phyloP scores from a whole-genome alignment of 2,888 invertebrate species.

The Bruchidius siliquastri region DNA sequence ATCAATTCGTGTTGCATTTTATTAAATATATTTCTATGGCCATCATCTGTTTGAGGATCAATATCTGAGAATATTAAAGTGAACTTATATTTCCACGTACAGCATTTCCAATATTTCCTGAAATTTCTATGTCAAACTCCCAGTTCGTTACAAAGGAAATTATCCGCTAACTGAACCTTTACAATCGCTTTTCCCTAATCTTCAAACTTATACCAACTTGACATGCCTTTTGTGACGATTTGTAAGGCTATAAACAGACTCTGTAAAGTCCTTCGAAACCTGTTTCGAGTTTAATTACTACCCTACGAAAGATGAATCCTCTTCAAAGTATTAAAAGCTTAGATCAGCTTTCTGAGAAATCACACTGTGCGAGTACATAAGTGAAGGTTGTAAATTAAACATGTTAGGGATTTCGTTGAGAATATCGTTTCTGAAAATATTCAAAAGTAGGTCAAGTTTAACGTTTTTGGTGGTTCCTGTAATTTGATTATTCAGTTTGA shows the following conservation, averaged over 20 bases:
- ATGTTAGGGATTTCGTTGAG: too few relatives aligned
- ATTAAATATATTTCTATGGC: too few relatives aligned
- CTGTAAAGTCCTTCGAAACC: conserved; percentile 20
- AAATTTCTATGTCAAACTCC: background rate
- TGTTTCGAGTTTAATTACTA: conserved; percentile 29
- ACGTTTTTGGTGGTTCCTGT: too few relatives aligned
- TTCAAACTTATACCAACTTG: background rate
- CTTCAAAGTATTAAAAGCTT: background rate
- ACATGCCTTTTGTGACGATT: conserved; percentile 21
- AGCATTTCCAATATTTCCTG: too few relatives aligned
- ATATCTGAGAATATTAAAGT: too few relatives aligned
- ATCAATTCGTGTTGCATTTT: too few relatives aligned
- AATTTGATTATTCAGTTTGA: too few relatives aligned
- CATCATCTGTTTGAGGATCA: too few relatives aligned
- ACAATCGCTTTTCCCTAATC: background rate
- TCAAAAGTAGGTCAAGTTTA: background rate
- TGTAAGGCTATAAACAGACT: conserved; percentile 21
- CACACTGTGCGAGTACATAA: too few relatives aligned
- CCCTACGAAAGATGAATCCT: background rate
- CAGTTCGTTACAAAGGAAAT: background rate
- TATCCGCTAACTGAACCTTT: background rate
- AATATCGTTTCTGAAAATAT: too few relatives aligned
- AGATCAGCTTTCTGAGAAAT: background rate
- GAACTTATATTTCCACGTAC: too few relatives aligned
- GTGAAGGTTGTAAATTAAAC: too few relatives aligned